phyloP scores from a whole-genome alignment of 2,797 vertebrate genomes.

The Xenops minutus region DNA sequence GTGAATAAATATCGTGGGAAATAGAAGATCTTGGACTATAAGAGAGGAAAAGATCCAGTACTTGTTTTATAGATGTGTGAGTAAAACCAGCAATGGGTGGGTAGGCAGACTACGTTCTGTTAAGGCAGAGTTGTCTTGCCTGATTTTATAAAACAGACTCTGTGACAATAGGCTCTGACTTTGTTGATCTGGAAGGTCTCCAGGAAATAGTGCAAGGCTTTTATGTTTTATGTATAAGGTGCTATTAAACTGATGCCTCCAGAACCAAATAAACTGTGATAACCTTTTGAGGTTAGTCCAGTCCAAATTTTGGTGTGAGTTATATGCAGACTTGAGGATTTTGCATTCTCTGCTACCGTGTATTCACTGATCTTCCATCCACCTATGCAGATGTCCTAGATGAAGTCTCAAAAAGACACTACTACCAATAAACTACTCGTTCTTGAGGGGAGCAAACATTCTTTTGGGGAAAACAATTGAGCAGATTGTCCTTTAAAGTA shows the following conservation, averaged over 20 bases:
- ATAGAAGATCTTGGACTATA: neutral
- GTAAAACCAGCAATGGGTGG: neutral
- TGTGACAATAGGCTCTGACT: neutral
- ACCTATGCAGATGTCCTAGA: neutral
- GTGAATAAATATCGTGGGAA: neutral
- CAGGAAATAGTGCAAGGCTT: neutral
- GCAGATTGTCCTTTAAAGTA: neutral
- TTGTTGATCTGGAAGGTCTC: neutral
- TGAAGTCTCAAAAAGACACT: neutral
- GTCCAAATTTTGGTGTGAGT: neutral
- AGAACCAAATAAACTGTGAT: neutral
- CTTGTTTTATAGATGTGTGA: neutral
- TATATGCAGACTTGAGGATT: neutral
- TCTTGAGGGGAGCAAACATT: neutral
- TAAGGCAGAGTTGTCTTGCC: neutral
- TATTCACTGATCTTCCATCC: neutral
- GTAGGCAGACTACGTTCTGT: neutral
- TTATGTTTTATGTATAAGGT: neutral
- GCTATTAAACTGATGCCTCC: neutral
- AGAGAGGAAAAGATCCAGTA: neutral
- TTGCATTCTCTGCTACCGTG: neutral
- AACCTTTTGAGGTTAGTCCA: neutral
- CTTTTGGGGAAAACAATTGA: neutral
- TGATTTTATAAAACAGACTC: neutral
- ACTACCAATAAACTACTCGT: neutral